phyloP scores from a whole-genome alignment of 2,797 vertebrate genomes.

The Linurgus olivaceus region DNA sequence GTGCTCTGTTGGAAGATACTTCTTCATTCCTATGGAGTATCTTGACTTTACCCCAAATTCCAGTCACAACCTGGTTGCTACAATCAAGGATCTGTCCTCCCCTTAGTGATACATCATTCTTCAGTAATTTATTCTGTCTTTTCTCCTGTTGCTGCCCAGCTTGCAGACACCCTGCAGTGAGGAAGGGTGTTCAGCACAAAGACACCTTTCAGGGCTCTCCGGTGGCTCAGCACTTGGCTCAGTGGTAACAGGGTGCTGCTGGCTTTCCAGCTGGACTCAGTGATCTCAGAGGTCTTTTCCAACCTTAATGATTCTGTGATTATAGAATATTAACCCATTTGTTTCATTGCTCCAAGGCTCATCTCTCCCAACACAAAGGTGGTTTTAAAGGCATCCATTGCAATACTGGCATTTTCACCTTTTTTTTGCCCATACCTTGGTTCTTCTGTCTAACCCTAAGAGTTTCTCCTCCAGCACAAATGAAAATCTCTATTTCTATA shows the following conservation, averaged over 20 bases:
- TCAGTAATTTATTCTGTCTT: not conserved
- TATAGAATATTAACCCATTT: not conserved
- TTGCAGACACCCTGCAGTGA: not conserved
- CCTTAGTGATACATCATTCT: not conserved
- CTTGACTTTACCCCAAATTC: not conserved
- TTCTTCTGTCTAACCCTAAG: not conserved
- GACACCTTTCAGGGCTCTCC: not conserved
- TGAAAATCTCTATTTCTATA: not conserved
- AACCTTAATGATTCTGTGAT: not conserved
- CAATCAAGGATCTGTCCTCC: not conserved
- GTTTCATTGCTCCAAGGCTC: not conserved
- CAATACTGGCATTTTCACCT: not conserved
- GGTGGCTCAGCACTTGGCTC: not conserved
- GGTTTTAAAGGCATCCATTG: not conserved
- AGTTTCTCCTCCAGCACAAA: not conserved
- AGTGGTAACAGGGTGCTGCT: not conserved
- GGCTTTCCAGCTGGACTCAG: not conserved
- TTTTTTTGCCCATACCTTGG: not conserved
- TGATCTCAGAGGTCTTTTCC: not conserved
- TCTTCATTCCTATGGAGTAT: not conserved
- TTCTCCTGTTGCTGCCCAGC: not conserved
- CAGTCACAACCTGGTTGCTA: not conserved
- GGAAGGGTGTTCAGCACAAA: not conserved
- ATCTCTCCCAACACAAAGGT: not conserved
- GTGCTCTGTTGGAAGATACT: not conserved